These are phyloP conservation scores for Phrynocephalus versicolor DNA, from an alignment of 2,113 vertebrate species.

Conservation along the genomic window DNA sequence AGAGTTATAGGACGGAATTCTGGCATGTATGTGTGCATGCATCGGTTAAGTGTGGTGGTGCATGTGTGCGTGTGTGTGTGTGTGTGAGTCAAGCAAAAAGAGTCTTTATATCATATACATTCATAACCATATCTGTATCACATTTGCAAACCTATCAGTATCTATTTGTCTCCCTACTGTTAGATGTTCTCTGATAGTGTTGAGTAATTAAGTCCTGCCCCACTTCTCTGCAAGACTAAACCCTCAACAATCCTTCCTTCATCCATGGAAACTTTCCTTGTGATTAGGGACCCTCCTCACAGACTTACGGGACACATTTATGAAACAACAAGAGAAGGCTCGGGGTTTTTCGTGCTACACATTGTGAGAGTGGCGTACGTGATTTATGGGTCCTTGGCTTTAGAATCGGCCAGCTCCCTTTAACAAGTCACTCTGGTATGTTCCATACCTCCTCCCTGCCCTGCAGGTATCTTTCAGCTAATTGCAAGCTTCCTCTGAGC, in stretches of 20 bases:
- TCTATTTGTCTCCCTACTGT: background rate
- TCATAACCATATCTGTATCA: background rate
- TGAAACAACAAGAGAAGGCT: background rate
- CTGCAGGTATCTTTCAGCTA: slow-evolving; percentile 12
- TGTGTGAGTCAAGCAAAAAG: no score
- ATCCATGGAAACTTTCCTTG: no score
- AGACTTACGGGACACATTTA: background rate
- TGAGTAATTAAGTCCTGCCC: background rate
- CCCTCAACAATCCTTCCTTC: background rate
- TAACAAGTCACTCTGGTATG: background rate
- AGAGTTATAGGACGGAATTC: no score
- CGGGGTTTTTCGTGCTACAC: background rate
- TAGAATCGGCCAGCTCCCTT: background rate
- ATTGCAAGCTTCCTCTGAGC: slow-evolving; percentile 16
- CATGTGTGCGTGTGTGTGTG: no score
- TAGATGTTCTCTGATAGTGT: background rate
- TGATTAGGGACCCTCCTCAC: background rate
- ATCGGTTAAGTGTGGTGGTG: no score
- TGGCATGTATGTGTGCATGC: no score
- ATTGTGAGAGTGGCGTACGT: background rate
- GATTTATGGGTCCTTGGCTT: background rate
- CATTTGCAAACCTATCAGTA: background rate
- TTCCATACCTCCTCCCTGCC: slow-evolving; percentile 16
- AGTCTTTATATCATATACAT: background rate
- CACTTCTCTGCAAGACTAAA: background rate